phyloP scores from a whole-genome alignment of 1,140 invertebrate species.

The Luehdorfia chinensis region DNA sequence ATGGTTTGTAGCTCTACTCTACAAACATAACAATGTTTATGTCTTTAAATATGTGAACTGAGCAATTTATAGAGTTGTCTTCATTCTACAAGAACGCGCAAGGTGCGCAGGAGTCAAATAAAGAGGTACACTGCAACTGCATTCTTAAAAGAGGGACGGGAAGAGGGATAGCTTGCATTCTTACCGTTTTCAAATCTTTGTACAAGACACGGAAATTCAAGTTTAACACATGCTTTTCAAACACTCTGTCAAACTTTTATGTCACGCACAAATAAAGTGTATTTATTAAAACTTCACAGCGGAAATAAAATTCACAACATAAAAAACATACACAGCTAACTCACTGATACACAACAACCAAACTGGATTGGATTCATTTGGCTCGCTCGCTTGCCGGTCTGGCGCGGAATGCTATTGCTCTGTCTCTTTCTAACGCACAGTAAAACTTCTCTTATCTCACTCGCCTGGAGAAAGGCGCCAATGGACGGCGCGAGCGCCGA shows the following conservation, averaged over 20 bases:
- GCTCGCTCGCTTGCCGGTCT: constrained; percentile 37
- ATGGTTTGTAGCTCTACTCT: no score
- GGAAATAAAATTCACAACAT: constrained; percentile 31
- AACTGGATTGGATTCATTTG: constrained; percentile 72
- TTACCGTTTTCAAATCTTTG: constrained; percentile 50
- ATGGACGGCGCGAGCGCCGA: constrained; percentile 64
- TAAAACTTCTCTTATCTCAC: constrained; percentile 31
- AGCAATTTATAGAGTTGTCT: no score
- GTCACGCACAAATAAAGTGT: constrained; percentile 40
- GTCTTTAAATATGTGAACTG: no score
- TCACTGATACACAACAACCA: constrained; percentile 55
- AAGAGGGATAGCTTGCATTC: constrained; percentile 62
- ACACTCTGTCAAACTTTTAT: constrained; percentile 41
- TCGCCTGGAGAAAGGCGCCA: constrained; percentile 67
- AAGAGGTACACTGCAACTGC: constrained; percentile 52
- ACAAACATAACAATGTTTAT: no score
- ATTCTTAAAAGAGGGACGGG: constrained; percentile 66
- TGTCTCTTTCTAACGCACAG: constrained; percentile 39
- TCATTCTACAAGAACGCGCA: constrained; percentile 31
- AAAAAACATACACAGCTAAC: constrained; percentile 47
- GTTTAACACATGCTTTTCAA: constrained; percentile 48
- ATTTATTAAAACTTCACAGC: constrained; percentile 63
- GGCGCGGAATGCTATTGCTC: constrained; percentile 64
- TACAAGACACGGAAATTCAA: constrained; percentile 27
- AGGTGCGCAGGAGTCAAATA: constrained; percentile 62